These are phyloP conservation scores for Tinea pellionella DNA, from an alignment of 2,888 invertebrate genomes.

Conservation along the genomic window DNA sequence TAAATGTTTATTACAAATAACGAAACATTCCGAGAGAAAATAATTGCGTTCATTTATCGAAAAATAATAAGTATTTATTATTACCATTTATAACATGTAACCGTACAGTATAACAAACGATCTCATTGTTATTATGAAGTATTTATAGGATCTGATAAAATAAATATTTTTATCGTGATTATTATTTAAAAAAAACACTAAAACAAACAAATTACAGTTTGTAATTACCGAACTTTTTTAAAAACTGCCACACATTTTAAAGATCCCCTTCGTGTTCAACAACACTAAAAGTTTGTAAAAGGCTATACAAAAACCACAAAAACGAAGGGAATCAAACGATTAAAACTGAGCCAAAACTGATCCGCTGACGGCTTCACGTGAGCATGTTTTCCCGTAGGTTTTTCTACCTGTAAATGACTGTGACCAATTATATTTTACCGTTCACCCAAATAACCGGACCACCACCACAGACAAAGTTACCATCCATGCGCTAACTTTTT, in stretches of 20 bases:
- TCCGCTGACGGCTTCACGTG: neutral
- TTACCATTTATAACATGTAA: neutral
- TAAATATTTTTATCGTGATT: too few species aligned
- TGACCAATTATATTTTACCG: neutral
- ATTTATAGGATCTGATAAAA: conserved; percentile 19
- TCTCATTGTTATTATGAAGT: conserved; percentile 22
- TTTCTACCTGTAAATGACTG: conserved; percentile 1
- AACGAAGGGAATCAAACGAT: neutral
- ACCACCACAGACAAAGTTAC: neutral
- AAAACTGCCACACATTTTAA: neutral
- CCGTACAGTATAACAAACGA: conserved; percentile 23
- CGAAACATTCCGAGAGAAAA: neutral
- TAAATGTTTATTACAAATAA: neutral
- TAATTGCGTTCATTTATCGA: conserved; percentile 2
- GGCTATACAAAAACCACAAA: neutral
- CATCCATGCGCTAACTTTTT: neutral
- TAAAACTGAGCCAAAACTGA: neutral
- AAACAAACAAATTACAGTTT: too few species aligned
- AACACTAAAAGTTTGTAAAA: neutral
- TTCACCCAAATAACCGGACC: neutral
- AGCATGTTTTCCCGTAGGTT: neutral
- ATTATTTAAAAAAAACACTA: too few species aligned
- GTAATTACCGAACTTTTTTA: too few species aligned
- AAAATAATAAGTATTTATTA: conserved; percentile 2
- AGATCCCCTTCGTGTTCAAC: neutral